Percentiles rank a stretch among this genome's conserved stretches.
phyloP scores from a whole-genome alignment of 1,140 invertebrate genomes.

The Drosophila ironensis region DNA sequence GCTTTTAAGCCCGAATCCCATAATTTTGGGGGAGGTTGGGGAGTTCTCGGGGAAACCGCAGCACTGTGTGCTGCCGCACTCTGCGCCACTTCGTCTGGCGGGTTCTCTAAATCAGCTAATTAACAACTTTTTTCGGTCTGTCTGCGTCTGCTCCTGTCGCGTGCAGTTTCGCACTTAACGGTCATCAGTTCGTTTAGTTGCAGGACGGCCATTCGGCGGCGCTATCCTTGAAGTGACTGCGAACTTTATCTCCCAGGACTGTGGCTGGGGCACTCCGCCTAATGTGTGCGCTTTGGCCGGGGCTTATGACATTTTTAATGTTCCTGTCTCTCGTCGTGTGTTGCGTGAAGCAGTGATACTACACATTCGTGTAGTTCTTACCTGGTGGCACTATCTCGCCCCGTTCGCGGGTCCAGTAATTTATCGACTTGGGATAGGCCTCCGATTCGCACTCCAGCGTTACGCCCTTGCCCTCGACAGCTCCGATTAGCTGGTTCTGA shows the following conservation, averaged over 20 bases:
- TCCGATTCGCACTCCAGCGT: slow-evolving; percentile 92
- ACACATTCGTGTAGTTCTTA: slow-evolving; percentile 83
- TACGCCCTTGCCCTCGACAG: slow-evolving; percentile 87
- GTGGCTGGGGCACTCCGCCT: neutral
- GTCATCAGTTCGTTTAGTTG: slow-evolving; percentile 64
- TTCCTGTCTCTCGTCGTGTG: neutral
- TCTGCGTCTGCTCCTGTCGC: slow-evolving; percentile 15
- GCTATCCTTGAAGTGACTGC: slow-evolving; percentile 1
- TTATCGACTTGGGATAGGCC: slow-evolving; percentile 93
- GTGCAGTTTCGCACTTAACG: slow-evolving; percentile 49
- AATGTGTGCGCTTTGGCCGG: slow-evolving; percentile 27
- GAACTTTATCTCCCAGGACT: slow-evolving; percentile 4
- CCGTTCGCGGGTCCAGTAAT: slow-evolving; percentile 91
- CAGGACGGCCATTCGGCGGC: slow-evolving; percentile 19
- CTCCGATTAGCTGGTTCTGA: slow-evolving; percentile 91
- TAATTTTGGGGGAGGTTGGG: neutral
- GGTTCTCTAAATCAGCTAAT: slow-evolving; percentile 72
- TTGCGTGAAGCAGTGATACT: too few relatives aligned
- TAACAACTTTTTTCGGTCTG: slow-evolving; percentile 65
- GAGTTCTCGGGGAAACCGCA: slow-evolving; percentile 35
- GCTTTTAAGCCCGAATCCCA: slow-evolving; percentile 21
- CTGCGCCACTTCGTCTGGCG: too few relatives aligned
- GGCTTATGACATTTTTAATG: slow-evolving; percentile 25
- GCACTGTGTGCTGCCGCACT: slow-evolving; percentile 36
- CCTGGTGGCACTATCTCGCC: slow-evolving; percentile 91